Conservation (phyloP, 1,140 invertebrate genomes). For the Brachionus rubens region DNA sequence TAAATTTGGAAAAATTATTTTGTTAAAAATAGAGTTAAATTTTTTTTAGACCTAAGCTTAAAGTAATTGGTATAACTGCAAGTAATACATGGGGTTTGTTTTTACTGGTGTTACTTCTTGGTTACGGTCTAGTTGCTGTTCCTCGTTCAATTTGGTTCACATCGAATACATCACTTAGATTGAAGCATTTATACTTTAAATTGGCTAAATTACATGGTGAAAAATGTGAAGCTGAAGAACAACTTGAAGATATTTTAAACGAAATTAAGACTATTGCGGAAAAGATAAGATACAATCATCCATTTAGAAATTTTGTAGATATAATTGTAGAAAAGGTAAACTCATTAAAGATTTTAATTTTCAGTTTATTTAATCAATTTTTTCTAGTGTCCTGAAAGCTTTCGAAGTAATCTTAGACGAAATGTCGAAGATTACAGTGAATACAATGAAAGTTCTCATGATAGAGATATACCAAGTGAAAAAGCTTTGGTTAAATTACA, state of each 20-base stretch:
- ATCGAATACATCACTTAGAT: slow-evolving; percentile 64
- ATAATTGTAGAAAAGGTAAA: slow-evolving; percentile 84
- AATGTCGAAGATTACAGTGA: slow-evolving; percentile 58
- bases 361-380: background rate
- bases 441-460: slow-evolving; percentile 55
- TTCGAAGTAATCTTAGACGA: slow-evolving; percentile 50
- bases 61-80: slow-evolving; percentile 94
- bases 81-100: slow-evolving; percentile 99
- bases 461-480: slow-evolving; percentile 66
- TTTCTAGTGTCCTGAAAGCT: slow-evolving; percentile 58
- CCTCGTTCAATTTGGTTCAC: slow-evolving; percentile 83
- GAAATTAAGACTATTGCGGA: slow-evolving; percentile 57
- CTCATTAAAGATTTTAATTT: slow-evolving; percentile 35
- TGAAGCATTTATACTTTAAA: slow-evolving; percentile 90
- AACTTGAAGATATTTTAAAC: slow-evolving; percentile 76
- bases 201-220: slow-evolving; percentile 71
- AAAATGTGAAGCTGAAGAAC: slow-evolving; percentile 80
- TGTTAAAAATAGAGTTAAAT: no score
- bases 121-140: slow-evolving; percentile 93
- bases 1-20: no score
- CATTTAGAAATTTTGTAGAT: slow-evolving; percentile 65
- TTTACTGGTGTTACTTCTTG: slow-evolving; percentile 84
- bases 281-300: slow-evolving; percentile 59
- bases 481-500: slow-evolving; percentile 68
- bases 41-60: slow-evolving; percentile 75